Evolutionary conservation across 2,113 vertebrate genomes (phyloP).

Genomic region (Arizona elegans): DNA sequence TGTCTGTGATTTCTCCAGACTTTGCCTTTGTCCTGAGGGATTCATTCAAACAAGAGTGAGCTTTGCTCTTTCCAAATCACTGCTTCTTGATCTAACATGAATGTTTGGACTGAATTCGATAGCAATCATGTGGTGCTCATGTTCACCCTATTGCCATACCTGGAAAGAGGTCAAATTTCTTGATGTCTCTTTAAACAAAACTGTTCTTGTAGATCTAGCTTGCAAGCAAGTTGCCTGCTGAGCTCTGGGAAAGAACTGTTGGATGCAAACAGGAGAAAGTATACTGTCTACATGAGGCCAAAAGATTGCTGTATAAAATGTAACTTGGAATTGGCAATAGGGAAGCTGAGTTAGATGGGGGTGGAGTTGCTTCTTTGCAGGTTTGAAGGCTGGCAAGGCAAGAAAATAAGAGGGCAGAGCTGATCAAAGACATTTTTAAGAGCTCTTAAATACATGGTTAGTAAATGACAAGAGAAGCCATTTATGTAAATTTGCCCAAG

Average conservation of each 20-base stretch:
- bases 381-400: not conserved
- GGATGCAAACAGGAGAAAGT: slow-evolving; percentile 25
- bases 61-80: not conserved
- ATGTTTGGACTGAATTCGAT: not conserved
- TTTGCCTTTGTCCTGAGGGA: not conserved
- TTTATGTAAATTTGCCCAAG: not conserved
- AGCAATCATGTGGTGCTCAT: not conserved
- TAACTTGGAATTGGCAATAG: not conserved
- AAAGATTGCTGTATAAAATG: not conserved
- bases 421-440: not conserved
- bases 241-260: not conserved
- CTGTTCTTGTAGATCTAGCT: slow-evolving; percentile 18
- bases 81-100: not conserved
- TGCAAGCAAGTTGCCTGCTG: slow-evolving; percentile 27
- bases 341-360: not conserved
- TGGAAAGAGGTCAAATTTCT: slow-evolving; percentile 11
- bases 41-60: not conserved
- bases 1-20: not conserved
- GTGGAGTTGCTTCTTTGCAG: not conserved
- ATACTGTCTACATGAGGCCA: not conserved
- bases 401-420: not conserved
- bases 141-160: slow-evolving; percentile 28
- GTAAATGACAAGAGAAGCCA: not conserved
- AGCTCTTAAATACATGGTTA: not conserved
- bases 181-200: slow-evolving; percentile 26